These are phyloP conservation scores for Drosophila lini DNA, from an alignment of 1,140 invertebrate species.

Conservation along the genomic window DNA sequence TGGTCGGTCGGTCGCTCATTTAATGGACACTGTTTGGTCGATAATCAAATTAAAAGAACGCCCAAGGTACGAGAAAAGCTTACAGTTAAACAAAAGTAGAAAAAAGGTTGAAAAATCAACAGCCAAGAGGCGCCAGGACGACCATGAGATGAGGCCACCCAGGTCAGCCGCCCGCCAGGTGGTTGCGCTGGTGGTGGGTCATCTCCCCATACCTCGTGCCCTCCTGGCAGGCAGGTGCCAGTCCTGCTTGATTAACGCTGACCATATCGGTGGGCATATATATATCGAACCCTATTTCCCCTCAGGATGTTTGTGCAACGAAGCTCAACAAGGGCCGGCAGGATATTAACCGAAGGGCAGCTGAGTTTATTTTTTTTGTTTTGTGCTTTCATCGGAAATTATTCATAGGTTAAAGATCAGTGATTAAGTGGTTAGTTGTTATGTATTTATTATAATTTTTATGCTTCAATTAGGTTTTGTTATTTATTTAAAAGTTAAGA, in stretches of 20 bases:
- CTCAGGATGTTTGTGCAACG: constrained; percentile 20
- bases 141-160: constrained; percentile 47
- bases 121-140: constrained; percentile 36
- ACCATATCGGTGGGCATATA: constrained; percentile 27
- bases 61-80: constrained; percentile 22
- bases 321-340: constrained; percentile 43
- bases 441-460: neutral
- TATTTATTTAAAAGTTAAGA: neutral
- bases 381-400: constrained; percentile 1
- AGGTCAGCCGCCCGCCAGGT: constrained; percentile 8
- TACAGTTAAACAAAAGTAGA: neutral
- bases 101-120: constrained; percentile 1
- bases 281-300: constrained; percentile 2
- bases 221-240: constrained; percentile 43
- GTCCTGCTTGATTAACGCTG: constrained; percentile 67
- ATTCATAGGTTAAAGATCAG: neutral
- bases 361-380: neutral
- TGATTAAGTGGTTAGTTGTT: constrained; percentile 11
- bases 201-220: neutral
- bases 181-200: neutral
- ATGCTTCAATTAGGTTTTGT: no score
- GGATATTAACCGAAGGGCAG: constrained; percentile 11
- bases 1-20: constrained; percentile 67
- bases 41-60: constrained; percentile 82
- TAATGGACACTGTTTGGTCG: constrained; percentile 84